phyloP scores from a whole-genome alignment of 2,888 invertebrate genomes.

The Bugulina stolonifera region DNA sequence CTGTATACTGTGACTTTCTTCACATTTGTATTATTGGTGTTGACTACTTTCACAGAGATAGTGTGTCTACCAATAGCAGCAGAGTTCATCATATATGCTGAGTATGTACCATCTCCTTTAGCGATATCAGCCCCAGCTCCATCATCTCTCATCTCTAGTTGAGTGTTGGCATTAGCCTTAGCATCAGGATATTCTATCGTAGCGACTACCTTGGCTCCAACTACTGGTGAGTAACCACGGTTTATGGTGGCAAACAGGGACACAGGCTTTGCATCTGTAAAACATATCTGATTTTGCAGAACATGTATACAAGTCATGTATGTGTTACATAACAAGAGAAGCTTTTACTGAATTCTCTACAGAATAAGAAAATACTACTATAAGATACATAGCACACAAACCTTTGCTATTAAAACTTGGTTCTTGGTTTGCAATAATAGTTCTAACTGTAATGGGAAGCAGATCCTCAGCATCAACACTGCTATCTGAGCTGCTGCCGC shows the following conservation, averaged over 20 bases:
- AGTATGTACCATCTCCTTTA: conserved; percentile 26
- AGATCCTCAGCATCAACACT: background rate
- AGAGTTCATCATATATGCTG: conserved; percentile 11
- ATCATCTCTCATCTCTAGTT: conserved; percentile 25
- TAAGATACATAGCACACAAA: too few species aligned
- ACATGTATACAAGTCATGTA: too few species aligned
- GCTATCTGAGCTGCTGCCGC: background rate
- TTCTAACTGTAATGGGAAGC: background rate
- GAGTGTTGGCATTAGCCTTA: background rate
- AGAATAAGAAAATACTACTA: too few species aligned
- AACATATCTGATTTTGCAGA: too few species aligned
- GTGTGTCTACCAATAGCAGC: background rate
- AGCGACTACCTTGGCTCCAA: conserved; percentile 22
- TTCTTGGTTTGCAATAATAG: background rate
- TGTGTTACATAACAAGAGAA: too few species aligned
- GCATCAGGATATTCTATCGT: conserved; percentile 12
- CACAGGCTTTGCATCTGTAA: conserved; percentile 7
- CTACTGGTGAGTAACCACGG: conserved; percentile 25
- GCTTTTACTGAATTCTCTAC: too few species aligned
- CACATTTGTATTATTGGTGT: background rate
- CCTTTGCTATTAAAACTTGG: background rate
- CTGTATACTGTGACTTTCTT: background rate
- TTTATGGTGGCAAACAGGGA: conserved; percentile 13
- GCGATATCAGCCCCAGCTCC: conserved; percentile 27
- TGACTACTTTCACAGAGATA: background rate